A percentile compares a stretch with the other conserved stretches of the same genome.
Evolutionary conservation across 1,140 invertebrate genomes (phyloP).

Genomic region (Cryptotermes secundus): DNA sequence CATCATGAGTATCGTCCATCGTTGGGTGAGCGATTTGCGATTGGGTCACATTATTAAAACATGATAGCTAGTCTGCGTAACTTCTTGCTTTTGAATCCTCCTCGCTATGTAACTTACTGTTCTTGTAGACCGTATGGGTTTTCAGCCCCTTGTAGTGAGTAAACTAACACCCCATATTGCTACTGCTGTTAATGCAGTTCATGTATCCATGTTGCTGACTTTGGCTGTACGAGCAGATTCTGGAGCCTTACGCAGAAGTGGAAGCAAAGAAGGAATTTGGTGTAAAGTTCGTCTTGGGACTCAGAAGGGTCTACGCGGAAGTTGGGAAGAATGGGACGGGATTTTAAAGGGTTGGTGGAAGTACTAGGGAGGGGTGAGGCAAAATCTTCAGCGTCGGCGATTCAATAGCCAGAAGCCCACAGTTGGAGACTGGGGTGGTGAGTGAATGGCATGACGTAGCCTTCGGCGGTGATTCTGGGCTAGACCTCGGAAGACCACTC

Average conservation of each 20-base stretch:
- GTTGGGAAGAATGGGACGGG: neutral
- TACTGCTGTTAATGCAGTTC: no score
- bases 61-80: no score
- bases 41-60: no score
- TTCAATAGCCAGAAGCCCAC: neutral
- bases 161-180: no score
- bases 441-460: neutral
- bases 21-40: no score
- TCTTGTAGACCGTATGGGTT: no score
- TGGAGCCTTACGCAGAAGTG: neutral
- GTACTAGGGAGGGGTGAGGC: no score
- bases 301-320: neutral
- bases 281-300: conserved; percentile 6
- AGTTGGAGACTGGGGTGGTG: neutral
- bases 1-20: no score
- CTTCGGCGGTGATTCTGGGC: neutral
- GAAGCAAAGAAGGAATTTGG: conserved; percentile 23
- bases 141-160: no score
- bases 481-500: neutral
- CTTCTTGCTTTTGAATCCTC: no score
- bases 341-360: neutral
- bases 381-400: neutral
- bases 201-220: neutral
- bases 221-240: neutral
- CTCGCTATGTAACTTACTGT: no score